phyloP scores from a whole-genome alignment of 2,888 invertebrate species.

The Cyrtodaria siliqua region DNA sequence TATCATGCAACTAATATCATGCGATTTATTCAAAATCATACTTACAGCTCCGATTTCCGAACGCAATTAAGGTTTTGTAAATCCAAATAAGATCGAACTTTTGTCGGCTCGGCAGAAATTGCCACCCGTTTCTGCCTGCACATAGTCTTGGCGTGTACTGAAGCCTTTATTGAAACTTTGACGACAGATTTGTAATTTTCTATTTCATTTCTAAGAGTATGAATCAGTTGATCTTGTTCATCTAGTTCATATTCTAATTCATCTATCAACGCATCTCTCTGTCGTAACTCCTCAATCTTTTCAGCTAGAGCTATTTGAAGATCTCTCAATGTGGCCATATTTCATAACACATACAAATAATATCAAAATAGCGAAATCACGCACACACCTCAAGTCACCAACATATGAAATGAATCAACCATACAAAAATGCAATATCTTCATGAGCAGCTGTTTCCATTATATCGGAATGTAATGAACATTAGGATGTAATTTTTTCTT shows the following conservation, averaged over 20 bases:
- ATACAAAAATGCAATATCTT: neutral
- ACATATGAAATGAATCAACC: too few species aligned
- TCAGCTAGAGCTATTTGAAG: constrained; percentile 91
- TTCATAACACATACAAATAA: too few species aligned
- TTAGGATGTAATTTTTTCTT: too few species aligned
- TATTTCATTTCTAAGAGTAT: constrained; percentile 78
- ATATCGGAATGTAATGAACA: too few species aligned
- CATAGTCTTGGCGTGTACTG: neutral
- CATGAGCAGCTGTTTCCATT: too few species aligned
- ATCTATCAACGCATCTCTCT: constrained; percentile 91
- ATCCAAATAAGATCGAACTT: constrained; percentile 16
- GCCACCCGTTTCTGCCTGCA: neutral
- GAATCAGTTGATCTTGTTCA: constrained; percentile 81
- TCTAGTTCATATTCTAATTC: constrained; percentile 89
- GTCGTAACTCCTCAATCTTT: constrained; percentile 90
- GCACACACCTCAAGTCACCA: too few species aligned
- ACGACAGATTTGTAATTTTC: constrained; percentile 46
- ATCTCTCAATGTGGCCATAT: constrained; percentile 89
- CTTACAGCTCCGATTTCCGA: constrained; percentile 47
- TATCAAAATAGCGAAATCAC: too few species aligned
- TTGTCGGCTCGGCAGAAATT: constrained; percentile 1
- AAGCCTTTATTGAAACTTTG: too few species aligned
- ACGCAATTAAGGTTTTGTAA: constrained; percentile 36
- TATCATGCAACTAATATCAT: too few species aligned
- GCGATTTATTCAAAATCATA: too few species aligned